Base-by-base conservation (phyloP, 2,113 vertebrate genomes). In the Albula glossodonta region DNA sequence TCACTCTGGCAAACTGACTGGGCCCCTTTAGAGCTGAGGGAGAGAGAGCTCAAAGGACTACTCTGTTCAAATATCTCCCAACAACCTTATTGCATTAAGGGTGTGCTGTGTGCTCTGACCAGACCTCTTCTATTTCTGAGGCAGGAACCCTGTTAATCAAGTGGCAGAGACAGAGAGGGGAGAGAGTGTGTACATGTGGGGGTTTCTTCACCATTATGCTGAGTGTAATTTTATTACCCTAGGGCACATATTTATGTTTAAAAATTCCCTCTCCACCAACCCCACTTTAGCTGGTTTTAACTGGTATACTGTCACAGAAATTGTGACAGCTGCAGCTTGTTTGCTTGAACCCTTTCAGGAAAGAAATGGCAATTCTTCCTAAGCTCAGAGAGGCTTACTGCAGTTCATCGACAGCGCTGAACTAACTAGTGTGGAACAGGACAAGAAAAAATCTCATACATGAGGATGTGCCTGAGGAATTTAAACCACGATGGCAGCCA, bases 31-130 rank as follows among this genome's bases (percentile, higher is more conserved):
- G 86, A 91, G 87, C 87, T 82, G 87, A 88, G 88, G 85, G 86
- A 80, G 82, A 41, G 86, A 77, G 79, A 22, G 66, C 70, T 51
- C 22, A 84, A 83, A 85, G 5, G 86, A 87, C 87, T 88, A 88
- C 90, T 88, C 90, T 90, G 90, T 89, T 88, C 89, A 90, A 88
- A 87, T 88, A 88, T 90, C 88, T 89, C 86, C 60, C 87, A 87
- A 83, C 79, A 66, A 87, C 87, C 88, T 90, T 87, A 87, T 89
- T 87, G 87, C 88, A 89, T 88, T 88, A 91, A 91, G 90, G 87
- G 87, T 87, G 83, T 56, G 81, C 89, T 85, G 70, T 88, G 90
- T 91, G 87, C 85, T 87, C 52, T 84, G 78, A 82, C 70, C 70
- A 74, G 70, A 31, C 22, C n/a, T n/a, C n/a, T 74, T 74, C 70